phyloP scores from a whole-genome alignment of 2,797 vertebrate species.

The Pelodytes ibericus region DNA sequence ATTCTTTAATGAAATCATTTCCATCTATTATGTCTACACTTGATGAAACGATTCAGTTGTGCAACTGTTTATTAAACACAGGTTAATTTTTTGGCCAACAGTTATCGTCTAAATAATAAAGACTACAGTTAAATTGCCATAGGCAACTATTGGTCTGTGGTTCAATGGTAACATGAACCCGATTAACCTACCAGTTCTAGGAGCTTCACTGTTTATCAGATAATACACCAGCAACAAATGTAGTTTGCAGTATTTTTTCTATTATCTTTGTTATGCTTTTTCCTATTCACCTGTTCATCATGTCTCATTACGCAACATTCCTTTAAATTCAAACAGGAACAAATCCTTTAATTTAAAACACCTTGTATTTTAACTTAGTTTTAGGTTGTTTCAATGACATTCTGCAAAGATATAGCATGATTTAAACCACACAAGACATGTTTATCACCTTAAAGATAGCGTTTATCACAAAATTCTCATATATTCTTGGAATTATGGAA shows the following conservation, averaged over 20 bases:
- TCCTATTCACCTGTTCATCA: slow-evolving; percentile 13
- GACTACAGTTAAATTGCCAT: too few species aligned
- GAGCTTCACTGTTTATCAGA: slow-evolving; percentile 12
- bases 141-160: background rate
- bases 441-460: slow-evolving; percentile 18
- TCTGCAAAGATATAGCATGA: slow-evolving; percentile 11
- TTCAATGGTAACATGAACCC: background rate
- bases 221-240: slow-evolving; percentile 1
- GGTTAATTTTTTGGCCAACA: too few species aligned
- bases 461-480: slow-evolving; percentile 3
- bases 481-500: slow-evolving; percentile 12
- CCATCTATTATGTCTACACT: too few species aligned
- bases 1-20: too few species aligned
- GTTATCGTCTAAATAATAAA: too few species aligned
- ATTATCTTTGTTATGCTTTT: slow-evolving; percentile 12
- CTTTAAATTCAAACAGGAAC: background rate
- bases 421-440: slow-evolving; percentile 33
- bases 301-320: slow-evolving; percentile 15
- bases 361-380: slow-evolving; percentile 12
- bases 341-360: slow-evolving; percentile 5
- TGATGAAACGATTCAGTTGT: too few species aligned
- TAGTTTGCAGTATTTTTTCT: slow-evolving; percentile 5
- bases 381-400: slow-evolving; percentile 36
- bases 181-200: slow-evolving; percentile 10
- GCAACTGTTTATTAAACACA: too few species aligned